phyloP scores from a whole-genome alignment of 1,140 invertebrate genomes.

The Bradynema listronoti region DNA sequence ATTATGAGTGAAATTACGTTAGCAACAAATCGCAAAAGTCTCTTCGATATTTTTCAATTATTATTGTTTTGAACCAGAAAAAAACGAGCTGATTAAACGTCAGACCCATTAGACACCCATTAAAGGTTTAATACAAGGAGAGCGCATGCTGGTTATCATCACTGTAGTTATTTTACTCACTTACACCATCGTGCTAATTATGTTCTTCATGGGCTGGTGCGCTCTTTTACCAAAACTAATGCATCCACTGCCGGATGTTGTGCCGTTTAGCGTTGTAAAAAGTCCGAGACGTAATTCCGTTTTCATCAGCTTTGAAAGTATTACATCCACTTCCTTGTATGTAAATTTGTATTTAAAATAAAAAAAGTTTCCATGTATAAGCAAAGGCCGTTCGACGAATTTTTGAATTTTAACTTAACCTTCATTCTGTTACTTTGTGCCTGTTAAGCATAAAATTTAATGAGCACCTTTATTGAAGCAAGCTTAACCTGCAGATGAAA shows the following conservation, averaged over 20 bases:
- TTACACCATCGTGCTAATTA: constrained; percentile 7
- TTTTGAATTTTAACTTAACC: too few relatives aligned
- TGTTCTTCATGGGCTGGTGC: constrained; percentile 13
- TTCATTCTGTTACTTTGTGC: too few relatives aligned
- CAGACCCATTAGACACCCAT: too few relatives aligned
- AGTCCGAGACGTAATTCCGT: constrained; percentile 14
- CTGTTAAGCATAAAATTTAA: too few relatives aligned
- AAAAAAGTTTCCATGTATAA: not conserved
- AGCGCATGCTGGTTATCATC: not conserved
- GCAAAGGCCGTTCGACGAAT: not conserved
- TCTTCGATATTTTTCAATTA: too few relatives aligned
- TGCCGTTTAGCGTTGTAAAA: constrained; percentile 16
- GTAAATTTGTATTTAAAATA: not conserved
- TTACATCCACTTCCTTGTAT: not conserved
- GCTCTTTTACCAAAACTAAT: constrained; percentile 11
- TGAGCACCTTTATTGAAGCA: not conserved
- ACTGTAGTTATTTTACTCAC: constrained; percentile 4
- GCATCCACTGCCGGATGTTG: constrained; percentile 9
- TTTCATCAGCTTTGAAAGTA: constrained; percentile 13
- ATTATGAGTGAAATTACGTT: too few relatives aligned
- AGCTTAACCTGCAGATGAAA: too few relatives aligned
- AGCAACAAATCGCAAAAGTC: too few relatives aligned
- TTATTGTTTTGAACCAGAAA: too few relatives aligned
- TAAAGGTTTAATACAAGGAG: too few relatives aligned
- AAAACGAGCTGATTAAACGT: too few relatives aligned